Base-by-base conservation (phyloP, 2,797 vertebrate genomes). In the Eurystomus glaucurus region DNA sequence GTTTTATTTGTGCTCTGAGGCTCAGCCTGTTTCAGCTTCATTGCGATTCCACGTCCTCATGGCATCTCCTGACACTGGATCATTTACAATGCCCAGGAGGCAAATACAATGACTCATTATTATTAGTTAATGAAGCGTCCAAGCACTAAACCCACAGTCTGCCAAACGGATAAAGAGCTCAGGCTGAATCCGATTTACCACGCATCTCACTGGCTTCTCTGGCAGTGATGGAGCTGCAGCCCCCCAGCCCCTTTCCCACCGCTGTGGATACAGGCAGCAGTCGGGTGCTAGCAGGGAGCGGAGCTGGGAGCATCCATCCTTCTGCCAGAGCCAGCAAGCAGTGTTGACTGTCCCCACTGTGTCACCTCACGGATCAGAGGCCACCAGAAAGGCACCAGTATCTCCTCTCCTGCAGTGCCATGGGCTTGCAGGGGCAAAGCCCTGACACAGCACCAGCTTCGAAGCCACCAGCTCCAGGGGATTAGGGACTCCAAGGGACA, bases 101-200 rank as follows among this genome's bases (percentile, higher is more conserved):
- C 96, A 90, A 93, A 97, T 82, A 96, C 96, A 96, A 94, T 96
- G 98, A 98, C 93, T 98, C 98, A 97, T 98, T 97, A 98, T 98
- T 98, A 98, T 98, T 96, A 96, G 95, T 97, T 98, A 98, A 98
- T 97, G 98, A 98, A 98, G 97, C 97, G 97, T 98, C 96, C 95
- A 96, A 97, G 95, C 90, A 97, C 96, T 97, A 98, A 98, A 94
- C 94, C 84, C 97, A 86, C 94, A 94, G 95, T 96, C 95, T 87
- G 95, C 57, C n/a, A 70, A 89, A 64, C 2, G 66, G 80, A 97
- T 89, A 92, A 94, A 97, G 92, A 94, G 94, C 76, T 92, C 74
- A 57, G 93, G 74, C 41, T 86, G 90, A 80, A 87, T 93, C 46
- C 41, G 70, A 94, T 94, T 93, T 87, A 75, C 26, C 84, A 41